Evolutionary conservation across 2,888 invertebrate species (phyloP).

Genomic region (Drosophila testacea): DNA sequence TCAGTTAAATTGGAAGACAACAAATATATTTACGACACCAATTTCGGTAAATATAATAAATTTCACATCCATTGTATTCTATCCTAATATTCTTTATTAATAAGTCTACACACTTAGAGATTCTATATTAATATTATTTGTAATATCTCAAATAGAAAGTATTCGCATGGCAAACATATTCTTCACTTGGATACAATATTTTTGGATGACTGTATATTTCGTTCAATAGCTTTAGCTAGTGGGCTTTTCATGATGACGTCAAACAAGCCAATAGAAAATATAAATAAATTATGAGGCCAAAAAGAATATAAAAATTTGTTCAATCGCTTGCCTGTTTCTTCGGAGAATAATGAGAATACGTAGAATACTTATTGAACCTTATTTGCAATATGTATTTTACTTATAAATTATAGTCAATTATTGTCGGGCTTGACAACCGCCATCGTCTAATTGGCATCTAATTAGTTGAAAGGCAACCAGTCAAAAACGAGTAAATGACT

Average conservation of each 20-base stretch:
- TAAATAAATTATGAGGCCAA: background rate
- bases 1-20: no score
- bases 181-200: background rate
- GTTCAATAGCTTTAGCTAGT: background rate
- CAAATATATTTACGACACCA: no score
- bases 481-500: slow-evolving; percentile 13
- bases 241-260: slow-evolving; percentile 13
- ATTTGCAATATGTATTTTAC: slow-evolving; percentile 7
- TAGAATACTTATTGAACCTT: slow-evolving; percentile 6
- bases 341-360: background rate
- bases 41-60: no score
- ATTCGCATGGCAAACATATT: background rate
- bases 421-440: slow-evolving; percentile 22
- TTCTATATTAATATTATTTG: background rate
- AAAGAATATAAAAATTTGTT: background rate
- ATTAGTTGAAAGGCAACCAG: slow-evolving; percentile 39
- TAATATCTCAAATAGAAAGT: background rate
- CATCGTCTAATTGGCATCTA: slow-evolving; percentile 61
- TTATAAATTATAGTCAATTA: slow-evolving; percentile 17
- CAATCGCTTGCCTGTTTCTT: background rate
- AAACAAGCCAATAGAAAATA: slow-evolving; percentile 6
- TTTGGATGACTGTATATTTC: background rate
- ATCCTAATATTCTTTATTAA: no score
- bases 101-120: background rate
- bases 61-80: no score